Conservation (phyloP, 2,888 invertebrate species). For the Criorhina ranunculi region DNA sequence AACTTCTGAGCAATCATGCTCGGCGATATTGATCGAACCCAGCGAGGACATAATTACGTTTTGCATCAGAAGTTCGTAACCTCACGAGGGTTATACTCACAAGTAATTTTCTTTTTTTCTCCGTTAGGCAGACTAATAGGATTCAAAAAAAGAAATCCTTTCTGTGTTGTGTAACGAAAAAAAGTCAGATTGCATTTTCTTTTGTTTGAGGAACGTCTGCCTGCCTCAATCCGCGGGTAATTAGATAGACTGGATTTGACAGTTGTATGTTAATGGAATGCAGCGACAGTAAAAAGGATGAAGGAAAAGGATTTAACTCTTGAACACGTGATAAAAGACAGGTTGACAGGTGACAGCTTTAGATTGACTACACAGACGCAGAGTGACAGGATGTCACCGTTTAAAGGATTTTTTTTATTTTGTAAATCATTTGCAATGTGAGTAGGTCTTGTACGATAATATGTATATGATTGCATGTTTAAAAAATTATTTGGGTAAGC, state of each 20-base stretch:
- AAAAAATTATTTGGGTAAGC: no score
- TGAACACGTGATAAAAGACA: background rate
- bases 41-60: no score
- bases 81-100: no score
- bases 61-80: no score
- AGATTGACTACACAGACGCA: background rate
- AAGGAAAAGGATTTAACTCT: background rate
- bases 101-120: no score
- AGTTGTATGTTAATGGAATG: slow-evolving; percentile 37
- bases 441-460: no score
- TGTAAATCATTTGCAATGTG: no score
- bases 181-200: background rate
- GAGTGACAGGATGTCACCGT: background rate
- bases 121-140: background rate
- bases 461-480: no score
- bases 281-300: background rate
- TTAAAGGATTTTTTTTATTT: background rate
- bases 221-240: slow-evolving; percentile 16
- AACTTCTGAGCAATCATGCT: no score
- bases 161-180: slow-evolving; percentile 1
- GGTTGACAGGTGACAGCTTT: background rate
- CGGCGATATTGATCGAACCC: no score
- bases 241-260: slow-evolving; percentile 32
- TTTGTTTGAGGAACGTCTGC: background rate
- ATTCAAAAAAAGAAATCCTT: background rate